These are phyloP conservation scores for Tragulus kanchil DNA, from an alignment of 2,113 vertebrate genomes.

Conservation along the genomic window DNA sequence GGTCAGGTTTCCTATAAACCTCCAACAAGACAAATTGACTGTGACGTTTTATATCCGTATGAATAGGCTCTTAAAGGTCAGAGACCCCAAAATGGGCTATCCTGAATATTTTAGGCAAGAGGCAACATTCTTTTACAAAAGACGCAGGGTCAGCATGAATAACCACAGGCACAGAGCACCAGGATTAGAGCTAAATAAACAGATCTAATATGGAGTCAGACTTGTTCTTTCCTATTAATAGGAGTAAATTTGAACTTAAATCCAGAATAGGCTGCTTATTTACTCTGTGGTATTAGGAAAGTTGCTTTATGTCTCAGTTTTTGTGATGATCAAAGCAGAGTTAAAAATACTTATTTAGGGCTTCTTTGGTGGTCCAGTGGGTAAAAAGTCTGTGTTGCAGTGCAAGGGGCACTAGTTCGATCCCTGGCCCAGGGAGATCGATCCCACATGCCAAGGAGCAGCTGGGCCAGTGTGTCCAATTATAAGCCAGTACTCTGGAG, in stretches of 20 bases:
- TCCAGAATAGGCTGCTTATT: not conserved
- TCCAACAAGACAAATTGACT: not conserved
- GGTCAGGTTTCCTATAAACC: not conserved
- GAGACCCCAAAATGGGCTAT: not conserved
- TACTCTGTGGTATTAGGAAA: not conserved
- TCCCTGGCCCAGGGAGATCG: too few relatives aligned
- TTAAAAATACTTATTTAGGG: not conserved
- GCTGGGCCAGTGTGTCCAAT: too few relatives aligned
- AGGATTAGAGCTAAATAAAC: not conserved
- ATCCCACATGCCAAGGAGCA: too few relatives aligned
- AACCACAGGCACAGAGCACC: not conserved
- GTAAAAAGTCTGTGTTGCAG: too few relatives aligned
- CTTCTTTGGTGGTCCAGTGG: too few relatives aligned
- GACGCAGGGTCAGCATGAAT: not conserved
- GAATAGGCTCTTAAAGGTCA: not conserved
- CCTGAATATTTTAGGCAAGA: not conserved
- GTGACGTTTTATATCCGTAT: not conserved
- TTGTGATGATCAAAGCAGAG: not conserved
- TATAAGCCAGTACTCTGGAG: too few relatives aligned
- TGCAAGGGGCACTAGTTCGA: too few relatives aligned
- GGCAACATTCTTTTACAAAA: not conserved
- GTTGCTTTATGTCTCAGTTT: not conserved
- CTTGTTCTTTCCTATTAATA: not conserved
- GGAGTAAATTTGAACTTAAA: not conserved
- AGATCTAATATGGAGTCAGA: not conserved